These are phyloP conservation scores for Epirrhoe tristata DNA, from an alignment of 2,888 invertebrate species.

Conservation along the genomic window DNA sequence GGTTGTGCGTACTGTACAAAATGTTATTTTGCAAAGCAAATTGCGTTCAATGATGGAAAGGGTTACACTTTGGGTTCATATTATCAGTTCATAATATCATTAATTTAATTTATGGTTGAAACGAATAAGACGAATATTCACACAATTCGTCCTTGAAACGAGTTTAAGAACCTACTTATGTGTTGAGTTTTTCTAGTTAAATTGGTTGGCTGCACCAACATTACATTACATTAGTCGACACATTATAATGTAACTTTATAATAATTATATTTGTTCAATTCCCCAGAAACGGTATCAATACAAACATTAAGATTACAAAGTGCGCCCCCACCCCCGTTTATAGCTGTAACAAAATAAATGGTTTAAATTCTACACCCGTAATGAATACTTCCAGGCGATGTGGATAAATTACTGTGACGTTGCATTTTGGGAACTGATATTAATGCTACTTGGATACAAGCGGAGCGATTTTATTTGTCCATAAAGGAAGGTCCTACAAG, in stretches of 20 bases:
- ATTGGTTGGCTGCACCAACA: too few relatives aligned
- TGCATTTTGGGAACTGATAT: conserved; percentile 72
- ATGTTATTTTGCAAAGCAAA: too few relatives aligned
- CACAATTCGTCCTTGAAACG: too few relatives aligned
- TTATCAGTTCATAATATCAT: too few relatives aligned
- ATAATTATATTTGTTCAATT: conserved; percentile 43
- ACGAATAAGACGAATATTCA: too few relatives aligned
- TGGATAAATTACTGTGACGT: conserved; percentile 82
- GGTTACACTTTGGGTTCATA: too few relatives aligned
- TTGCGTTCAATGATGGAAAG: too few relatives aligned
- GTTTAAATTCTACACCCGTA: conserved; percentile 85
- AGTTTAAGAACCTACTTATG: too few relatives aligned
- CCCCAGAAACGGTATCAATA: conserved; percentile 53
- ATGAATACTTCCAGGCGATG: conserved; percentile 83
- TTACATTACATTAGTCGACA: conserved; percentile 5
- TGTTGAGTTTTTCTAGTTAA: too few relatives aligned
- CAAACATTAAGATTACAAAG: conserved; percentile 71
- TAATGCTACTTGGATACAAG: conserved; percentile 29
- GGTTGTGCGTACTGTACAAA: too few relatives aligned
- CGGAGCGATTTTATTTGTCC: conserved; percentile 30
- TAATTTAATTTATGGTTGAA: too few relatives aligned
- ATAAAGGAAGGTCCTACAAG: too few relatives aligned
- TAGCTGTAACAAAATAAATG: conserved; percentile 85
- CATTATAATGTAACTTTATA: conserved; percentile 18
- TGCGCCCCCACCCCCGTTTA: conserved; percentile 70